Conservation (phyloP, 2,888 invertebrate genomes). For the Xestoiulus laeticollis region DNA sequence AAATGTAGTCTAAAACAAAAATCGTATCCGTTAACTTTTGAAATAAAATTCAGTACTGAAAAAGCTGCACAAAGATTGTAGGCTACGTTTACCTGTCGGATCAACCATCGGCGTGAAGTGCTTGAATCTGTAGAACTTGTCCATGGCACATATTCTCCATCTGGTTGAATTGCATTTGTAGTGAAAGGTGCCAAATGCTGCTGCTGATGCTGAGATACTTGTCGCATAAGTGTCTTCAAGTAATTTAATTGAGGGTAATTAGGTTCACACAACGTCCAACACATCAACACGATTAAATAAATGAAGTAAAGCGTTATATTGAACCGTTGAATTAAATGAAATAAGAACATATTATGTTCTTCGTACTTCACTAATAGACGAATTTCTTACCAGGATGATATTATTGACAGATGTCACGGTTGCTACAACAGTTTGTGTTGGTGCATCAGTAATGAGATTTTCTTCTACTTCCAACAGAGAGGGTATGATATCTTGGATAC, state of each 20-base stretch:
- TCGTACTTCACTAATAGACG: background rate
- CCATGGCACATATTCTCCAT: slow-evolving; percentile 72
- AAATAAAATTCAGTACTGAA: background rate
- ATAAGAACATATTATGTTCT: background rate
- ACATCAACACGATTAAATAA: background rate
- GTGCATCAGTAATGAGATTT: slow-evolving; percentile 70
- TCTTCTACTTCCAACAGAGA: slow-evolving; percentile 72
- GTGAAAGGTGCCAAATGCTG: slow-evolving; percentile 55
- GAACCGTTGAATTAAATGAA: background rate
- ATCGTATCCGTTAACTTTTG: background rate
- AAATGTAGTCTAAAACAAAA: slow-evolving; percentile 59
- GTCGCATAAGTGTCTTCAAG: slow-evolving; percentile 71
- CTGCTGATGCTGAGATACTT: slow-evolving; percentile 69
- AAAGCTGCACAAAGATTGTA: background rate
- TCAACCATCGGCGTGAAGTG: slow-evolving; percentile 63
- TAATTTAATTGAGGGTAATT: background rate
- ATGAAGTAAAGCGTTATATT: no score
- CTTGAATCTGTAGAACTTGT: slow-evolving; percentile 73
- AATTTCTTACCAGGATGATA: slow-evolving; percentile 68
- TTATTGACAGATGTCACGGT: slow-evolving; percentile 70
- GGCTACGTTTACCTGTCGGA: slow-evolving; percentile 60
- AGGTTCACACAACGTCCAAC: no score
- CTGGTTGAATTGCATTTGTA: background rate
- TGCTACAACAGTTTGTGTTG: slow-evolving; percentile 69
- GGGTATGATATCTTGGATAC: slow-evolving; percentile 73